Evolutionary conservation across 1,140 invertebrate genomes (phyloP), one percentile per base, ranked within the genome.

Genomic region (Calephelis nemesis): DNA sequence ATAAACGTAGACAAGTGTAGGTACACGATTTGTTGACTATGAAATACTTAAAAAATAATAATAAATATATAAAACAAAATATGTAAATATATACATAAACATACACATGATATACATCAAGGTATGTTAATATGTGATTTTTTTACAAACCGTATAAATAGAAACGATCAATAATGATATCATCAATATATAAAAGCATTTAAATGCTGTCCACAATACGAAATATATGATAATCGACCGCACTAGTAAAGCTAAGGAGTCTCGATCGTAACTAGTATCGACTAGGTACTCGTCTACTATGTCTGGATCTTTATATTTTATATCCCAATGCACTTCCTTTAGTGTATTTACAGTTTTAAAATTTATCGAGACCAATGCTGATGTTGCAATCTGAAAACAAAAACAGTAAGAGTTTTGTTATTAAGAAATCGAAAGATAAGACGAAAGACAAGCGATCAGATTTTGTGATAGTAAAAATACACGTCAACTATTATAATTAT

Each of bases 141-240:
- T 7, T 45, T 45, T 45, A 40, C 12, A 39, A 12, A 60, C 54
- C 54, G 11, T 60, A 60, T 12, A 60, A 12, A 60, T 12, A 7
- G 54, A 39, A 40, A 39, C n/a, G 11, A 60, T 60, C 12, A 60
- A 39, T 11, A 60, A 60, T 5, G 7, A 40, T 19, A 60, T 60
- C 30, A 60, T 60, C 10, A 60, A 6, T 7, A 60, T 60, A 11
- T 60, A 60, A 60, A 60, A 60, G 54, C 54, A 60, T 6, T 60
- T 60, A 2, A 60, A 39, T 40, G 11, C 9, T 10, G 30, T 60
- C 54, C 54, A 60, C 54, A 39, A 12, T 30, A 60, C 30, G 54
- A 39, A 40, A 60, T 39, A 60, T 6, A 12, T 7, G 54, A 60
- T 60, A 40, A 60, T 40, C 11, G 54, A 12, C 11, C 54, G 30